Evolutionary conservation across 2,888 invertebrate species (phyloP).

Genomic region (Cantharis nigra): DNA sequence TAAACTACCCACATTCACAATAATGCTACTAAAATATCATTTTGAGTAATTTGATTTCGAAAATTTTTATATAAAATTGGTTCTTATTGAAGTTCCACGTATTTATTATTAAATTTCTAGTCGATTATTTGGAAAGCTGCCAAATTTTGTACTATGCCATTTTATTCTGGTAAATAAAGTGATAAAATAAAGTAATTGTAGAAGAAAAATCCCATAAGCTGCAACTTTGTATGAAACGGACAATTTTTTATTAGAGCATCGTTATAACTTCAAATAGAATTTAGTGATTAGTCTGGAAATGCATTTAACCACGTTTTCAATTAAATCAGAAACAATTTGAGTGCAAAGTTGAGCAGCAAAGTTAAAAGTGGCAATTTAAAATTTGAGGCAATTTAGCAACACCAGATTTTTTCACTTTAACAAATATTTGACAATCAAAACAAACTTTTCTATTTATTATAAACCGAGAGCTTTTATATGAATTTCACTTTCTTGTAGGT

Average conservation of each 20-base stretch:
- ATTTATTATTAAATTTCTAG: not conserved
- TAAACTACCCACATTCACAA: not conserved
- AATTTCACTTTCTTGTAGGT: slow-evolving; percentile 12
- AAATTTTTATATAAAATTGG: not conserved
- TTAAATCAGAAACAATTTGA: not conserved
- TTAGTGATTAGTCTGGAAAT: not conserved
- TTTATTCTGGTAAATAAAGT: not conserved
- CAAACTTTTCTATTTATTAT: slow-evolving; percentile 15
- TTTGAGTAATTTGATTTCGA: not conserved
- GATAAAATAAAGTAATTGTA: not conserved
- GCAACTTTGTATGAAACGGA: not conserved
- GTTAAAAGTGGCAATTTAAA: not conserved
- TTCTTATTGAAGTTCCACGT: not conserved
- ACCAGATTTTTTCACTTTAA: slow-evolving; percentile 5
- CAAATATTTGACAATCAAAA: slow-evolving; percentile 17
- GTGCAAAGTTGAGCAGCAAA: not conserved
- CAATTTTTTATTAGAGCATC: not conserved
- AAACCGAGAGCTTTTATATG: slow-evolving; percentile 7
- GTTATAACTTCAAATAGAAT: not conserved
- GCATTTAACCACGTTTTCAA: not conserved
- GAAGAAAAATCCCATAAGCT: not conserved
- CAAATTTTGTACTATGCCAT: not conserved
- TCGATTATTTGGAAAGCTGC: not conserved
- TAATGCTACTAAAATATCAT: not conserved
- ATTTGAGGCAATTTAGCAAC: not conserved